Evolutionary conservation across 2,797 vertebrate genomes (phyloP).

Genomic region (Molossus molossus): DNA sequence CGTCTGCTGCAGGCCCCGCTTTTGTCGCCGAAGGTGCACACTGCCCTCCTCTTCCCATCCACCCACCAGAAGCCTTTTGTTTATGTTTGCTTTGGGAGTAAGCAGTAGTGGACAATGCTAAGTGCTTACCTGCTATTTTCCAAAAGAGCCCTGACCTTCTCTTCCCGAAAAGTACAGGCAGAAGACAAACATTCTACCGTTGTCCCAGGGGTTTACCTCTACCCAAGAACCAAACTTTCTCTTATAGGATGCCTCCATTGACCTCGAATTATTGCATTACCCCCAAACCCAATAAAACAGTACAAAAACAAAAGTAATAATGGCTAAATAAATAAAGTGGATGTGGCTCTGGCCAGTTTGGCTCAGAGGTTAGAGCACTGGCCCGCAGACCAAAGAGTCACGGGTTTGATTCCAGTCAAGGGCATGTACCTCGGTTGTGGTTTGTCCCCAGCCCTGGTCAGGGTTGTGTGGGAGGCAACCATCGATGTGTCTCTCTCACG

Average conservation of each 20-base stretch:
- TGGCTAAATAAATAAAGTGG: constrained; percentile 16
- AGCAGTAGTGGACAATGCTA: neutral
- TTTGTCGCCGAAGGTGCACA: neutral
- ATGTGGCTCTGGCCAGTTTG: neutral
- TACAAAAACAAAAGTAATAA: constrained; percentile 19
- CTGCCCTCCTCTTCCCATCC: neutral
- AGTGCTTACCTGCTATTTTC: constrained; percentile 11
- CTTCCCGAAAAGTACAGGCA: neutral
- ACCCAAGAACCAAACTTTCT: neutral
- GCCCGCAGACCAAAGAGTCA: too few relatives aligned
- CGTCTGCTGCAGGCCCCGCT: neutral
- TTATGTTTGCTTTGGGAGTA: constrained; percentile 29
- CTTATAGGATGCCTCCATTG: neutral
- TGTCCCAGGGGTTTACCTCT: neutral
- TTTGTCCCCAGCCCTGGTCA: too few relatives aligned
- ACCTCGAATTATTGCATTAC: neutral
- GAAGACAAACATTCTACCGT: neutral
- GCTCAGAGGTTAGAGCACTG: too few relatives aligned
- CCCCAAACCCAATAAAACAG: constrained; percentile 46
- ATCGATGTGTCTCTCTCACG: too few relatives aligned
- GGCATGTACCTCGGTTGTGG: too few relatives aligned
- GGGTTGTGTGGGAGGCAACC: too few relatives aligned
- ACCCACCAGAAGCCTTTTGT: neutral
- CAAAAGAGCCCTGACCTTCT: neutral
- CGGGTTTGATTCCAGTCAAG: too few relatives aligned